Evolutionary conservation across 2,113 vertebrate species (phyloP).

Genomic region (Equus przewalskii): DNA sequence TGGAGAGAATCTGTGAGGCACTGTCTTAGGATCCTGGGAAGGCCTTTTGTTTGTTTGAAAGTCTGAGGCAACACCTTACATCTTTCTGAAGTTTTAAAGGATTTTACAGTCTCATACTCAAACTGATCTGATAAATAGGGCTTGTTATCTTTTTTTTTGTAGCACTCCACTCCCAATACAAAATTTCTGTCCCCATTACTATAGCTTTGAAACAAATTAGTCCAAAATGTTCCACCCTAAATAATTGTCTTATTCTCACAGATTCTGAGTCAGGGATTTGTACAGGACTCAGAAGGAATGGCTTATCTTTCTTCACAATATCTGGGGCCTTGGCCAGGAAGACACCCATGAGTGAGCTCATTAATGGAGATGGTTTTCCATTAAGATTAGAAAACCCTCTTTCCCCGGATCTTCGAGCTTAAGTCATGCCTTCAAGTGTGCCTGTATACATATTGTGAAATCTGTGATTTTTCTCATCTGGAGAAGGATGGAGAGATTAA

Average conservation of each 20-base stretch:
- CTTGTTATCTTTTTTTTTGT: background rate
- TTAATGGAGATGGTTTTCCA: background rate
- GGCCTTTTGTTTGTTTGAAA: background rate
- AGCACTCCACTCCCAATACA: background rate
- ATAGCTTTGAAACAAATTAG: background rate
- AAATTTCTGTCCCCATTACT: background rate
- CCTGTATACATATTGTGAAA: background rate
- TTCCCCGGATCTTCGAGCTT: background rate
- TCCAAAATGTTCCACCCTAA: background rate
- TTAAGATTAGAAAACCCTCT: background rate
- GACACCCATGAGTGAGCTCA: slow-evolving; percentile 58
- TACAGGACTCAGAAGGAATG: background rate
- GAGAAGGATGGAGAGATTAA: background rate
- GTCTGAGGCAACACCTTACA: background rate
- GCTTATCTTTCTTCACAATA: background rate
- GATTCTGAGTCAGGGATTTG: background rate
- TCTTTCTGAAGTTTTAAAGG: background rate
- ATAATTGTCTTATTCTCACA: background rate
- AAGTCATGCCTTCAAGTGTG: background rate
- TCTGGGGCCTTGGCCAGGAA: background rate
- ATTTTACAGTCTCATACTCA: background rate
- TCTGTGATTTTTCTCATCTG: slow-evolving; percentile 27
- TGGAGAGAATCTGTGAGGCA: background rate
- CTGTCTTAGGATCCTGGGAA: background rate
- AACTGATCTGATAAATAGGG: background rate